Base-by-base conservation (phyloP, 2,888 invertebrate species). In the Harpagoxenus sublaevis region DNA sequence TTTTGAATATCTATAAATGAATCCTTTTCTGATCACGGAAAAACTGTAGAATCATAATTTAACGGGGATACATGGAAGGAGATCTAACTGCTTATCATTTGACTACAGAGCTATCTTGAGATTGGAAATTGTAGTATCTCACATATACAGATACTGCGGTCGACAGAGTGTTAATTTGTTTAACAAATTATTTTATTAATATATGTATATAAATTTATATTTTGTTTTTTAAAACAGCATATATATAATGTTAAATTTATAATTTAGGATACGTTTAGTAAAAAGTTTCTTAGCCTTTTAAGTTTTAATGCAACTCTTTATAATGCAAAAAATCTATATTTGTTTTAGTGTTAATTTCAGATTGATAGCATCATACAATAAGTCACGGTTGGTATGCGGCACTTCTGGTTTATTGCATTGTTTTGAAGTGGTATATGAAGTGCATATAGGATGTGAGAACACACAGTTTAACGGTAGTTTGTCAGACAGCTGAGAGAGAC, bases 401-500 rank as follows among this genome's bases (percentile, higher is more conserved):
- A 42, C 57, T 57, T 65, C 18, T 12, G 39, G 39, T 51, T 60
- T 35, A 57, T 79, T 83, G 65, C 71, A 70, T 63, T 45, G 35
- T 62, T 63, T 82, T 87, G 51, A 88, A 84, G 81, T 28, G 74
- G 63, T 71, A 62, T 57, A 79, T 55, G 71, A 85, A 87, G 68
- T 71, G 65, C 83, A 66, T 60, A 57, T 74, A 70, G 65, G 65
- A 60, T 48, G 53, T 42, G 71, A 68, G 70, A 89, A 77, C 45
- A 74, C 45, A 77, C 45, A 77, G 51, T 82, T 85, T 74, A 45
- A 62, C 74, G 66, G 60, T 62, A 51, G 74, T 73, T 87, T 66
- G 57, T 62, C 71, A 48, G 63, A 84, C 70, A 65, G 78, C 45
- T 74, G 71, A 79, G 83, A 74, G 74, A 74, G 74, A 79, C 31